phyloP scores from a whole-genome alignment of 1,140 invertebrate genomes.

The Drosophila ogumai region DNA sequence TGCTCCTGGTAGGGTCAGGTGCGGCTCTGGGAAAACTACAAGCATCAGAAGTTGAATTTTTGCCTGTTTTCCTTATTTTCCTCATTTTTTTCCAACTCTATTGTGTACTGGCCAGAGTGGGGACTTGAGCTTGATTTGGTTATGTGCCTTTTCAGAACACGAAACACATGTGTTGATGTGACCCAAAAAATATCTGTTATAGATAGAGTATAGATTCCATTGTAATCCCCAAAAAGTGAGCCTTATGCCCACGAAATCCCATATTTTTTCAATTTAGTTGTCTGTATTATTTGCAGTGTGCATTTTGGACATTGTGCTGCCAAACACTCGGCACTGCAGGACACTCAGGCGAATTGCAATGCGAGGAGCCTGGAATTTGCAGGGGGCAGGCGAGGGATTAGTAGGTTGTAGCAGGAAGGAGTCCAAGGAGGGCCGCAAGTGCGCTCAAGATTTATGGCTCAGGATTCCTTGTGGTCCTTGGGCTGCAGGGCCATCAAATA shows the following conservation, averaged over 20 bases:
- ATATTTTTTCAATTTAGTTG: constrained; percentile 38
- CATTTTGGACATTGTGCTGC: constrained; percentile 74
- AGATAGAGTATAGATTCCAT: background rate
- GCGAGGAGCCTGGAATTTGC: constrained; percentile 1
- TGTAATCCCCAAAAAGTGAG: background rate
- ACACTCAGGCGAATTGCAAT: constrained; percentile 75
- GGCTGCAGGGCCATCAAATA: constrained; percentile 70
- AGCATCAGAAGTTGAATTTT: constrained; percentile 60
- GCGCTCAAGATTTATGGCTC: constrained; percentile 78
- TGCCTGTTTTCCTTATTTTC: constrained; percentile 12
- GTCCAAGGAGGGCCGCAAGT: constrained; percentile 47
- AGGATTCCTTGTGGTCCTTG: constrained; percentile 24
- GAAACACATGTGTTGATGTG: constrained; percentile 29
- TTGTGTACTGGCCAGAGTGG: constrained; percentile 2
- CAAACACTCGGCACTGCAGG: constrained; percentile 61
- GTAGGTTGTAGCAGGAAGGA: constrained; percentile 2
- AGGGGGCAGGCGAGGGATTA: background rate
- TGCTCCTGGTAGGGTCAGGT: constrained; percentile 7
- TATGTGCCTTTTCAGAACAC: constrained; percentile 6
- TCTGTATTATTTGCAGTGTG: constrained; percentile 68
- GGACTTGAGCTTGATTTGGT: constrained; percentile 26
- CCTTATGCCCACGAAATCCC: background rate
- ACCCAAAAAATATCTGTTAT: constrained; percentile 8
- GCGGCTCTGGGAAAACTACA: background rate
- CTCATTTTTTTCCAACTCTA: constrained; percentile 12